These are phyloP conservation scores for Calvadosia cruxmelitensis DNA, from an alignment of 30 jellyfish, hydroid and myxozoan species.

Conservation along the genomic window DNA sequence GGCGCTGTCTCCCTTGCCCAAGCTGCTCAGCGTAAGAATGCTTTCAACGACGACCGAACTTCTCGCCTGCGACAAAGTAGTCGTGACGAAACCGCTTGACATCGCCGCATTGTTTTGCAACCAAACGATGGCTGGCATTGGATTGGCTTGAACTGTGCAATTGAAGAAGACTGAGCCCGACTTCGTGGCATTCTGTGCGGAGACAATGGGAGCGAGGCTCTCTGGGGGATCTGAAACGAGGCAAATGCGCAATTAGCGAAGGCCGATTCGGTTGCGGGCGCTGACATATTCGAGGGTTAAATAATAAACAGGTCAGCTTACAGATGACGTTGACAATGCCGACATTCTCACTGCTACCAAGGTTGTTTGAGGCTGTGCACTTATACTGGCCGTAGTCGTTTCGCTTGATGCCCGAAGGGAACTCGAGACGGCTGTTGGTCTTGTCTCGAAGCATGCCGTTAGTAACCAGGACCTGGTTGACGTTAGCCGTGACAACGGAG, in stretches of 20 bases:
- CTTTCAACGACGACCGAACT: constrained; percentile 38
- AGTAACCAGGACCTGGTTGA: background rate
- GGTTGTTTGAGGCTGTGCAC: constrained; percentile 34
- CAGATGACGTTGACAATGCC: constrained; percentile 41
- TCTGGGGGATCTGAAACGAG: constrained; percentile 32
- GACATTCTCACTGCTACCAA: constrained; percentile 17
- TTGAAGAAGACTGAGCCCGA: constrained; percentile 10
- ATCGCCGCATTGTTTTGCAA: background rate
- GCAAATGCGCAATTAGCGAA: background rate
- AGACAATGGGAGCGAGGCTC: background rate
- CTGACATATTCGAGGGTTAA: background rate
- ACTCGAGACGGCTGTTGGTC: constrained; percentile 16
- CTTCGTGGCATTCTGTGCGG: background rate
- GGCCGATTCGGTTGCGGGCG: no score
- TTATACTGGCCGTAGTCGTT: constrained; percentile 29
- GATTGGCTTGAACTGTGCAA: constrained; percentile 3
- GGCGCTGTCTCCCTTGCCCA: constrained; percentile 32
- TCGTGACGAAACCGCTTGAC: background rate
- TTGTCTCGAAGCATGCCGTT: no score
- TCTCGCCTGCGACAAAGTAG: background rate
- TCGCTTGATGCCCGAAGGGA: constrained; percentile 25
- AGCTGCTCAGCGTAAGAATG: constrained; percentile 7
- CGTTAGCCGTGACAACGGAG: background rate
- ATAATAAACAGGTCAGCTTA: constrained; percentile 9
- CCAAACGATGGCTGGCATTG: constrained; percentile 3